phyloP scores from a whole-genome alignment of 2,888 invertebrate genomes.

The Diloba caeruleocephala region DNA sequence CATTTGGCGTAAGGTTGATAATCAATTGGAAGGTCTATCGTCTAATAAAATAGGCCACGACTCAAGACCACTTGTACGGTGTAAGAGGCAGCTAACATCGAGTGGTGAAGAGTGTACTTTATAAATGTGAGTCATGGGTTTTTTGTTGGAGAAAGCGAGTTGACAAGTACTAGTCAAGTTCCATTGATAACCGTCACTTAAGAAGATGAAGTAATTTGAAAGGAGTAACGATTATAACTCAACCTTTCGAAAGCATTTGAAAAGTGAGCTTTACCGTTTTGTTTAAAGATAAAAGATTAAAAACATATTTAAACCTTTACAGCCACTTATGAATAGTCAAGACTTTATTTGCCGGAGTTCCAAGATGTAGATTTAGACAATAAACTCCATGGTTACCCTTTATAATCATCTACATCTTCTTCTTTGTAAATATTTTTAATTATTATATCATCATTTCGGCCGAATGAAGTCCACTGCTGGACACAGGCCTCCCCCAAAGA shows the following conservation, averaged over 20 bases:
- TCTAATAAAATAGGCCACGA: conserved; percentile 73
- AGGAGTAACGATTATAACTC: neutral
- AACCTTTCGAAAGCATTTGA: neutral
- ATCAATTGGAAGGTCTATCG: conserved; percentile 35
- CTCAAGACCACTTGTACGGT: conserved; percentile 56
- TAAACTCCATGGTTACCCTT: too few relatives aligned
- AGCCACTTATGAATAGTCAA: too few relatives aligned
- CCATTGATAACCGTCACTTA: conserved; percentile 28
- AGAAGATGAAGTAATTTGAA: conserved; percentile 3
- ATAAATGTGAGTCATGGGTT: conserved; percentile 68
- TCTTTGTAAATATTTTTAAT: too few relatives aligned
- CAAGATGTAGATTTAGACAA: too few relatives aligned
- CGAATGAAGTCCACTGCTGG: too few relatives aligned
- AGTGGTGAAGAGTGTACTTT: conserved; percentile 63
- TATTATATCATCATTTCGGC: too few relatives aligned
- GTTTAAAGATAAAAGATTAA: too few relatives aligned
- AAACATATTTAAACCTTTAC: too few relatives aligned
- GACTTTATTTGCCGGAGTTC: too few relatives aligned
- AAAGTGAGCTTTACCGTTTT: neutral
- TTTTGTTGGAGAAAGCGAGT: conserved; percentile 58
- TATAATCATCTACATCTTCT: too few relatives aligned
- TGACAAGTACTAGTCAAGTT: conserved; percentile 41
- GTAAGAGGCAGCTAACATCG: conserved; percentile 63
- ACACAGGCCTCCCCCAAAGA: too few relatives aligned
- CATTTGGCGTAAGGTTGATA: conserved; percentile 45